phyloP scores from a whole-genome alignment of 2,888 invertebrate genomes.

The Acronicta psi region DNA sequence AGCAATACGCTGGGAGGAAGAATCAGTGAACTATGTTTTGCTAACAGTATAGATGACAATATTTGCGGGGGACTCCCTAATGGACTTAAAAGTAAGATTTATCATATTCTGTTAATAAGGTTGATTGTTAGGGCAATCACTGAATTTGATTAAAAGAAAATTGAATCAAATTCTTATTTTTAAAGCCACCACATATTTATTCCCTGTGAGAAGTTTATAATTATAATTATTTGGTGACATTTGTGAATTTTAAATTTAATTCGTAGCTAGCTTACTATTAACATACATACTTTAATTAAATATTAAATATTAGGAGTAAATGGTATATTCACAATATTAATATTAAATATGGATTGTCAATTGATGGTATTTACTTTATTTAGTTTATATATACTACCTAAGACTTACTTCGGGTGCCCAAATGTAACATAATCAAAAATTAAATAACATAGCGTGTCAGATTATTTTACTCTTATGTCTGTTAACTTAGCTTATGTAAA shows the following conservation, averaged over 20 bases:
- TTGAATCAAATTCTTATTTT: constrained; percentile 22
- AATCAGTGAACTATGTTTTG: constrained; percentile 45
- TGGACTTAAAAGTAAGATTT: constrained; percentile 46
- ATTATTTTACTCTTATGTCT: no score
- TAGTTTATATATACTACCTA: constrained; percentile 20
- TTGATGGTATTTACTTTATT: constrained; percentile 50
- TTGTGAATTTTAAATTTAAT: constrained; percentile 39
- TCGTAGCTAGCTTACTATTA: constrained; percentile 39
- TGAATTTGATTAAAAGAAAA: constrained; percentile 13
- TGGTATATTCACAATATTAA: constrained; percentile 42
- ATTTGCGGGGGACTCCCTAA: constrained; percentile 46
- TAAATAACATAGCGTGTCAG: no score
- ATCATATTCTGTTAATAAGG: constrained; percentile 13
- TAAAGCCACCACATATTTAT: constrained; percentile 40
- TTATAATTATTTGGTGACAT: constrained; percentile 43
- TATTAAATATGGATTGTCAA: constrained; percentile 44
- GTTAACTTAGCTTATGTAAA: no score
- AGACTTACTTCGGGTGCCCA: no score
- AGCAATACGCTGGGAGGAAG: constrained; percentile 68
- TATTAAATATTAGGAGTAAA: constrained; percentile 41
- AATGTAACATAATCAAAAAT: no score
- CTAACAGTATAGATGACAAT: constrained; percentile 44
- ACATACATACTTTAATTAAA: constrained; percentile 31
- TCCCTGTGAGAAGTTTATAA: constrained; percentile 42
- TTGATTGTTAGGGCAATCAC: constrained; percentile 11